Conservation (phyloP, 2,113 vertebrate species). For the Cranoglanis bouderius region DNA sequence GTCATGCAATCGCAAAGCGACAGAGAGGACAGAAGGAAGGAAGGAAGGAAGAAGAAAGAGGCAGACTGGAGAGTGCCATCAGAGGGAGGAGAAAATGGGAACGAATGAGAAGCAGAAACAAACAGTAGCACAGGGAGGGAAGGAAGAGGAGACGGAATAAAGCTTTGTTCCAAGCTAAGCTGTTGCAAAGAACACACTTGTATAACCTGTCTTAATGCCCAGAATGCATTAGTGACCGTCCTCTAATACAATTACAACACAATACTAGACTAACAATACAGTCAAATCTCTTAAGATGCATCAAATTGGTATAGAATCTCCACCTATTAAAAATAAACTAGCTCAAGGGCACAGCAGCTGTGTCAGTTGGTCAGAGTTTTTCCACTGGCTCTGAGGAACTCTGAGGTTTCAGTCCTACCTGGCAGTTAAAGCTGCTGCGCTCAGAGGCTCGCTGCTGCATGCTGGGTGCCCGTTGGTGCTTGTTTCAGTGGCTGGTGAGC, state of each 20-base stretch:
- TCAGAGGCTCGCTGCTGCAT: constrained; percentile 53
- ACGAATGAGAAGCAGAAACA: constrained; percentile 10
- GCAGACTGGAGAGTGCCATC: background rate
- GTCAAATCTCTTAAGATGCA: background rate
- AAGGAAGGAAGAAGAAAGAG: background rate
- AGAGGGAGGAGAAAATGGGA: constrained; percentile 25
- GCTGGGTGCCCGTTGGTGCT: constrained; percentile 33
- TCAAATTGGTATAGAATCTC: background rate
- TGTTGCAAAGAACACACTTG: background rate
- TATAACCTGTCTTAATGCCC: background rate
- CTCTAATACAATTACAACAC: constrained; percentile 10
- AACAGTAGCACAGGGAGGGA: constrained; percentile 3
- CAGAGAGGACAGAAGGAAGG: background rate
- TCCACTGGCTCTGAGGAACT: background rate
- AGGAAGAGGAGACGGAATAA: background rate
- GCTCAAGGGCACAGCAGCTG: constrained; percentile 27
- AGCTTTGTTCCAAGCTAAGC: constrained; percentile 8
- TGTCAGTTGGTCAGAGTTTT: background rate
- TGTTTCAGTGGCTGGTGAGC: constrained; percentile 26
- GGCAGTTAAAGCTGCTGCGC: constrained; percentile 50
- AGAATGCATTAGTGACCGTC: background rate
- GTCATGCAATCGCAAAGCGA: background rate
- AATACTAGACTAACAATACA: background rate
- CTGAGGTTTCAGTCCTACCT: constrained; percentile 47
- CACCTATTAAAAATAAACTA: constrained; percentile 9